Percentiles rank a stretch among this genome's conserved stretches.
These are phyloP conservation scores for Marronus borbonicus DNA, from an alignment of 2,888 invertebrate genomes.

Conservation along the genomic window DNA sequence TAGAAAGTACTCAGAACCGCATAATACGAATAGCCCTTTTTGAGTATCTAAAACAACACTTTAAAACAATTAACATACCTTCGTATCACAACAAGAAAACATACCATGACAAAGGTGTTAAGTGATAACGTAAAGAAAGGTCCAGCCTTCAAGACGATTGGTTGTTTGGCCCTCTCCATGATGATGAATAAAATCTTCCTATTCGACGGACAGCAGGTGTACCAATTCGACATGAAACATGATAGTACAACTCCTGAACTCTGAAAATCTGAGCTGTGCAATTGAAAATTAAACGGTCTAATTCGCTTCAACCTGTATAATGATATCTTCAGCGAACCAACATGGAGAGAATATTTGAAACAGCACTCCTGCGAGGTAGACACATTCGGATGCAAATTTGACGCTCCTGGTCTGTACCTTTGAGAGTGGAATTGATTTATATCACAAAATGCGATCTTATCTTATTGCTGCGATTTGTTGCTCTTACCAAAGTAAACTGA, in stretches of 20 bases:
- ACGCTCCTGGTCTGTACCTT: constrained; percentile 17
- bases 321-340: constrained; percentile 60
- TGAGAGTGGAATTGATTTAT: neutral
- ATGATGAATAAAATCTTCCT: constrained; percentile 54
- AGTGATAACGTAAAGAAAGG: constrained; percentile 55
- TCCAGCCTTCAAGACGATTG: constrained; percentile 54
- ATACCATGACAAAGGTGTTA: constrained; percentile 54
- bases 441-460: no score
- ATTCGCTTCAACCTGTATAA: no score
- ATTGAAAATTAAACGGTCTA: constrained; percentile 8
- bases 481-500: constrained; percentile 54
- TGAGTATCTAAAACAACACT: no score
- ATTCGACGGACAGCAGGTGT: constrained; percentile 47
- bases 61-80: no score
- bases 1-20: no score
- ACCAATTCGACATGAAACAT: constrained; percentile 57
- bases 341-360: constrained; percentile 54
- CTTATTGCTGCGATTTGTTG: no score
- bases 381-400: constrained; percentile 50
- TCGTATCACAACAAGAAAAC: no score
- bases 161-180: constrained; percentile 56
- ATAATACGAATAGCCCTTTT: no score
- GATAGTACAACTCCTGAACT: constrained; percentile 53
- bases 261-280: constrained; percentile 56
- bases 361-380: constrained; percentile 52